Percentiles rank a stretch among this genome's conserved stretches.
phyloP scores from a whole-genome alignment of 2,113 vertebrate species.

The Geococcyx californianus region DNA sequence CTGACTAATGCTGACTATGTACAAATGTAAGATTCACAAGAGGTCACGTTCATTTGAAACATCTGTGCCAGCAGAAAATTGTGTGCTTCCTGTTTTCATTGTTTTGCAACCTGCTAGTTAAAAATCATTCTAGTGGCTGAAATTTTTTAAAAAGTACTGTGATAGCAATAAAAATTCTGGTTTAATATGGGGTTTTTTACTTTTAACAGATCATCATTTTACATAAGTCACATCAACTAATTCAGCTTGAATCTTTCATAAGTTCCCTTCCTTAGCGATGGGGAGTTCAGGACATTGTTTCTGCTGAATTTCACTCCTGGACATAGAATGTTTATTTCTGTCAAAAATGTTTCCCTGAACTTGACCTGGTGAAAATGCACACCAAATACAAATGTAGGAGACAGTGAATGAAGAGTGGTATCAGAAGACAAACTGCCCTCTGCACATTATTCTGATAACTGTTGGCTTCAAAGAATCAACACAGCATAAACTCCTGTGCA shows the following conservation, averaged over 20 bases:
- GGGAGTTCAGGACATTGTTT: background rate
- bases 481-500: background rate
- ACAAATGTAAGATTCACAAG: background rate
- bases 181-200: background rate
- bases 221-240: background rate
- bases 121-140: accelerated
- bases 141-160: background rate
- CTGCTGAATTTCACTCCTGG: background rate
- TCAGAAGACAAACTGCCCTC: background rate
- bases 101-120: background rate
- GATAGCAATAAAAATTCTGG: background rate
- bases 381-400: background rate
- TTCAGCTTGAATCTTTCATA: background rate
- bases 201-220: background rate
- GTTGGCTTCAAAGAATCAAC: background rate
- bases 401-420: accelerated
- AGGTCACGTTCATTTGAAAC: background rate
- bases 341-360: background rate
- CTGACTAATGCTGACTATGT: background rate
- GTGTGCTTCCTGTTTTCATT: background rate
- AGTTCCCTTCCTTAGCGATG: background rate
- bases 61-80: background rate
- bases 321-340: background rate
- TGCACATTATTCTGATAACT: background rate
- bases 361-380: background rate